Conservation (phyloP, 2,888 invertebrate genomes). For the Erynnis tages region DNA sequence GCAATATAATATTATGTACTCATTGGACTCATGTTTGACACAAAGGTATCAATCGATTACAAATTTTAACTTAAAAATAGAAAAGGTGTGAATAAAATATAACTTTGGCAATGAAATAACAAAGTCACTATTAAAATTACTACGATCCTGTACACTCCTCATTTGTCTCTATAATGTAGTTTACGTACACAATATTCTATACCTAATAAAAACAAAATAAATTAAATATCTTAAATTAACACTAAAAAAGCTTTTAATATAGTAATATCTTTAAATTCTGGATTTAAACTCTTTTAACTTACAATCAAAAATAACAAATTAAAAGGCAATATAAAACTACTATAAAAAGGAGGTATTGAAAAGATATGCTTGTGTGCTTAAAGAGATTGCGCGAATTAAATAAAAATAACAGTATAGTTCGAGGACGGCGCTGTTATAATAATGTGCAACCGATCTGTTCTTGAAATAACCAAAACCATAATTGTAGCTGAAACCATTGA, state of each 20-base stretch:
- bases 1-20: too few species aligned
- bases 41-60: constrained; percentile 11
- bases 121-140: constrained; percentile 33
- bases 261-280: constrained; percentile 76
- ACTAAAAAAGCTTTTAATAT: constrained; percentile 57
- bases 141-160: constrained; percentile 4
- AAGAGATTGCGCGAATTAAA: constrained; percentile 11
- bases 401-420: background rate
- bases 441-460: too few species aligned
- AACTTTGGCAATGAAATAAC: constrained; percentile 48
- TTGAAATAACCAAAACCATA: too few species aligned
- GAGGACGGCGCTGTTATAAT: too few species aligned
- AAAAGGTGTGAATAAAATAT: constrained; percentile 38
- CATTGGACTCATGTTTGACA: too few species aligned
- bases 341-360: constrained; percentile 51
- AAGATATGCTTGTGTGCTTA: constrained; percentile 35
- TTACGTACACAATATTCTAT: constrained; percentile 34
- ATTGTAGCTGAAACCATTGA: too few species aligned
- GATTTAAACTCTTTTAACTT: constrained; percentile 70
- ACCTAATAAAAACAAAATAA: constrained; percentile 50
- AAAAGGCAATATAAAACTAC: constrained; percentile 47
- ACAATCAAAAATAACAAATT: constrained; percentile 71
- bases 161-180: constrained; percentile 19
- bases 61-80: constrained; percentile 15
- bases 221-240: constrained; percentile 56